Percentiles rank a stretch among this genome's conserved stretches.
Evolutionary conservation across 2,797 vertebrate species (phyloP).

Genomic region (Artibeus lituratus): DNA sequence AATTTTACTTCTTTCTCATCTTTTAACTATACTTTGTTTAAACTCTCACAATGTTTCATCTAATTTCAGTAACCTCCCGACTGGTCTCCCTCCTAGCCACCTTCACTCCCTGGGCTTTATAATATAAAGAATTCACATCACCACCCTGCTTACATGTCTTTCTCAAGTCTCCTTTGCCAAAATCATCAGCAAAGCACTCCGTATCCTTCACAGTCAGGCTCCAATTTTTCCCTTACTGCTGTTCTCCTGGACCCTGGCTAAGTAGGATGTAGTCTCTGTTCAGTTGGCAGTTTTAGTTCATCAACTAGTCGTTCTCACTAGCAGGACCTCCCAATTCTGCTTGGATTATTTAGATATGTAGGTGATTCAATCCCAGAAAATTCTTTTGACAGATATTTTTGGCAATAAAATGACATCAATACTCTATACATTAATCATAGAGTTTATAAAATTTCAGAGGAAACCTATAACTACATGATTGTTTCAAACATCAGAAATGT

Average conservation of each 20-base stretch:
- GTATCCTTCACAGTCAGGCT: background rate
- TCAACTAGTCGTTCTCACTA: constrained; percentile 29
- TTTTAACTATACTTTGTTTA: background rate
- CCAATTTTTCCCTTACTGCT: background rate
- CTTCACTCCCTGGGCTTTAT: background rate
- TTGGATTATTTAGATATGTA: constrained; percentile 27
- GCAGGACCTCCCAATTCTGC: background rate
- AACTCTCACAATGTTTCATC: background rate
- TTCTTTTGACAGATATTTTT: constrained; percentile 49
- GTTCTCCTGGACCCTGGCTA: background rate
- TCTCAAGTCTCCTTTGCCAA: background rate
- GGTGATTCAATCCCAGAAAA: constrained; percentile 48
- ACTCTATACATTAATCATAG: constrained; percentile 22
- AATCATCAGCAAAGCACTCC: background rate
- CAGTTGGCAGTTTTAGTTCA: constrained; percentile 29
- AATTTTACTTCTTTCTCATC: background rate
- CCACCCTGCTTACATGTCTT: background rate
- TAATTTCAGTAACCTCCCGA: background rate
- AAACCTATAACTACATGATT: constrained; percentile 31
- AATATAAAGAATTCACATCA: background rate
- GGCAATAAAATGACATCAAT: constrained; percentile 48
- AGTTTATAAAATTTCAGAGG: constrained; percentile 44
- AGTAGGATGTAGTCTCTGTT: background rate
- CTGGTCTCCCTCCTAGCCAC: background rate
- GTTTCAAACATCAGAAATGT: constrained; percentile 23